Evolutionary conservation across 2,888 invertebrate genomes (phyloP).

Genomic region (Xestia sexstrigata): DNA sequence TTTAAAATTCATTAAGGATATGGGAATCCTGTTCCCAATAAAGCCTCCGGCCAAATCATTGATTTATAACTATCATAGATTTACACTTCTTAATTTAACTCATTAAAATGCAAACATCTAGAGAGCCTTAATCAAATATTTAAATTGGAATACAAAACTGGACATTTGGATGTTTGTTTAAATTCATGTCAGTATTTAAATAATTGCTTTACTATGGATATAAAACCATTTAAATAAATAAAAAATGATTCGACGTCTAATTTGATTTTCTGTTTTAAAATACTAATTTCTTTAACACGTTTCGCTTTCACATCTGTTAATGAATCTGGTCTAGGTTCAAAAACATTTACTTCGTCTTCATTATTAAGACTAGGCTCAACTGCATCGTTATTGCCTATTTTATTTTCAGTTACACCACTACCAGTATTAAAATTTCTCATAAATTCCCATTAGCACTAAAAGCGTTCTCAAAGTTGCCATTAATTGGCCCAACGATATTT

Average conservation of each 20-base stretch:
- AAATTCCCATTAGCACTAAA: slow-evolving; percentile 32
- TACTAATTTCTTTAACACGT: slow-evolving; percentile 15
- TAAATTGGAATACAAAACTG: slow-evolving; percentile 58
- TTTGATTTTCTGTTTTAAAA: slow-evolving; percentile 36
- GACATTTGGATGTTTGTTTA: slow-evolving; percentile 59
- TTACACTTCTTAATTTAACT: slow-evolving; percentile 59
- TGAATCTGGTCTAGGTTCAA: background rate
- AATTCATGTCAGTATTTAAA: slow-evolving; percentile 51
- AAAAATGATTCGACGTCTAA: slow-evolving; percentile 20
- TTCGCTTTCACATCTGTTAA: slow-evolving; percentile 31
- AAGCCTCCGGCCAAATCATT: slow-evolving; percentile 23
- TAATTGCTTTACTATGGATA: slow-evolving; percentile 47
- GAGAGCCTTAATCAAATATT: slow-evolving; percentile 65
- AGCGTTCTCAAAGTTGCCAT: slow-evolving; percentile 31
- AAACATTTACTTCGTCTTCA: background rate
- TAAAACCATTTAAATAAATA: slow-evolving; percentile 35
- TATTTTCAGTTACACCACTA: background rate
- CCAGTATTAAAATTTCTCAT: slow-evolving; percentile 13
- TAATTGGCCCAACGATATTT: slow-evolving; percentile 57
- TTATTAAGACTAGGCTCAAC: background rate
- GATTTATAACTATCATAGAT: slow-evolving; percentile 51
- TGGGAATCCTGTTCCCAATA: slow-evolving; percentile 46
- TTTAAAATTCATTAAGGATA: slow-evolving; percentile 23
- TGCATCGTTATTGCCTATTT: background rate
- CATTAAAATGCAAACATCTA: slow-evolving; percentile 63